Evolutionary conservation across 2,113 vertebrate genomes (phyloP).

Genomic region (Colossoma macropomum): DNA sequence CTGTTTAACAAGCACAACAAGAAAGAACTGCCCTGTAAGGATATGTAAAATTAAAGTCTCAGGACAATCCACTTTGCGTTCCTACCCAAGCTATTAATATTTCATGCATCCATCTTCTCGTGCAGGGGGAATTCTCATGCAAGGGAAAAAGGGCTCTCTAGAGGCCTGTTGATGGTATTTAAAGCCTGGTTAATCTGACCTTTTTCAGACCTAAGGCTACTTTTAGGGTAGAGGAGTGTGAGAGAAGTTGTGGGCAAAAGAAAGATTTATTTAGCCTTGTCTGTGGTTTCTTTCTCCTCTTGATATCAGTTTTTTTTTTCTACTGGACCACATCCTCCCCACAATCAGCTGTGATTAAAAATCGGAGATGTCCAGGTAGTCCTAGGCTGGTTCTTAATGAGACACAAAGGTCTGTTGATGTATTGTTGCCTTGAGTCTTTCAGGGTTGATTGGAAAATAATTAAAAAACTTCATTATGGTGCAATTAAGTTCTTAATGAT

Average conservation of each 20-base stretch:
- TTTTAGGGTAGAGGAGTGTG: not conserved
- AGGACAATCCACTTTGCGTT: constrained; percentile 61
- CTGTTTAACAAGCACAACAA: constrained; percentile 35
- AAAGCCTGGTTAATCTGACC: constrained; percentile 70
- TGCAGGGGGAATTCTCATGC: constrained; percentile 65
- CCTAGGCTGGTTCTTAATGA: constrained; percentile 23
- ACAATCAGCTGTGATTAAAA: constrained; percentile 44
- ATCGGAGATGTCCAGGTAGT: constrained; percentile 10
- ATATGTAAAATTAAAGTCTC: constrained; percentile 63
- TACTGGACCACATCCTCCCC: not conserved
- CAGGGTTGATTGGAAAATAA: constrained; percentile 40
- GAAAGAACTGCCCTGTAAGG: constrained; percentile 56
- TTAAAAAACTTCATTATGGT: constrained; percentile 33
- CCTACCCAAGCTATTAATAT: constrained; percentile 67
- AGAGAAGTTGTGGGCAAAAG: not conserved
- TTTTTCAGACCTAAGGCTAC: constrained; percentile 55
- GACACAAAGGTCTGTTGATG: constrained; percentile 22
- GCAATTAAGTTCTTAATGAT: constrained; percentile 17
- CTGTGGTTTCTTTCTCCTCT: constrained; percentile 38
- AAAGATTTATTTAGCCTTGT: constrained; percentile 45
- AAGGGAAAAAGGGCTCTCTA: constrained; percentile 54
- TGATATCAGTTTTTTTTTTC: constrained; percentile 54
- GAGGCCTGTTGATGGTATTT: constrained; percentile 65
- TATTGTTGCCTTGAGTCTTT: constrained; percentile 16
- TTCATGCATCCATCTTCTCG: constrained; percentile 66